phyloP scores from a whole-genome alignment of 1,140 invertebrate genomes.

The Pseudomyrmex pallidus region DNA sequence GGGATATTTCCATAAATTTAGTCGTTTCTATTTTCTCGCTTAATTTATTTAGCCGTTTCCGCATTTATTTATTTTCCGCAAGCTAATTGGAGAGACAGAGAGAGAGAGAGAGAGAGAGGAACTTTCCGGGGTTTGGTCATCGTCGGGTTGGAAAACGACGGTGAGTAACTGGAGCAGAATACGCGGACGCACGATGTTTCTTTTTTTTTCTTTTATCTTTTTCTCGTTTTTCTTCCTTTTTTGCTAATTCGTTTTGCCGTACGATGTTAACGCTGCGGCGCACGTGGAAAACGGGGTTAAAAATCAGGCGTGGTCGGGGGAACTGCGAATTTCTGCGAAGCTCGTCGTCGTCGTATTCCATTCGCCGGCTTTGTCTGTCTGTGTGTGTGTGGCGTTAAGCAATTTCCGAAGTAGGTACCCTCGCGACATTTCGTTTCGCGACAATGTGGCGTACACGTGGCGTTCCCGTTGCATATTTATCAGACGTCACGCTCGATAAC shows the following conservation, averaged over 20 bases:
- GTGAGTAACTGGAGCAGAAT: slow-evolving; percentile 33
- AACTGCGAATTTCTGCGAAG: slow-evolving; percentile 51
- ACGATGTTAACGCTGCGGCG: neutral
- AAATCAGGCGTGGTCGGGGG: neutral
- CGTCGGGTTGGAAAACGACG: slow-evolving; percentile 19
- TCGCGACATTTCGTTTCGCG: slow-evolving; percentile 56
- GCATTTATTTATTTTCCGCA: neutral
- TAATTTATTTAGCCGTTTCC: neutral
- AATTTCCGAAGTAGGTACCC: slow-evolving; percentile 61
- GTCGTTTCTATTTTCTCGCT: slow-evolving; percentile 1
- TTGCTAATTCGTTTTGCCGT: neutral
- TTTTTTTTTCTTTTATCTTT: slow-evolving; percentile 16
- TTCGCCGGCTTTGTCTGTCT: neutral
- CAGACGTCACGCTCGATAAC: slow-evolving; percentile 74
- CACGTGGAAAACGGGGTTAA: slow-evolving; percentile 17
- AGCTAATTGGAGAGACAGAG: neutral
- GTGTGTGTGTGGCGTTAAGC: slow-evolving; percentile 54
- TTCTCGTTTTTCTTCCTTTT: neutral
- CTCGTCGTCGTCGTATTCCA: slow-evolving; percentile 19
- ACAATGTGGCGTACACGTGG: slow-evolving; percentile 35
- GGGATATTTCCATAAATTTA: neutral
- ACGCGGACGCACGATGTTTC: neutral
- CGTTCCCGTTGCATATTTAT: slow-evolving; percentile 74
- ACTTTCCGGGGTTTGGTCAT: slow-evolving; percentile 3
- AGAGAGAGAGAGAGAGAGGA: too few relatives aligned